Base-by-base conservation (phyloP, 2,113 vertebrate genomes). In the Nothocercus nigrocapillus region DNA sequence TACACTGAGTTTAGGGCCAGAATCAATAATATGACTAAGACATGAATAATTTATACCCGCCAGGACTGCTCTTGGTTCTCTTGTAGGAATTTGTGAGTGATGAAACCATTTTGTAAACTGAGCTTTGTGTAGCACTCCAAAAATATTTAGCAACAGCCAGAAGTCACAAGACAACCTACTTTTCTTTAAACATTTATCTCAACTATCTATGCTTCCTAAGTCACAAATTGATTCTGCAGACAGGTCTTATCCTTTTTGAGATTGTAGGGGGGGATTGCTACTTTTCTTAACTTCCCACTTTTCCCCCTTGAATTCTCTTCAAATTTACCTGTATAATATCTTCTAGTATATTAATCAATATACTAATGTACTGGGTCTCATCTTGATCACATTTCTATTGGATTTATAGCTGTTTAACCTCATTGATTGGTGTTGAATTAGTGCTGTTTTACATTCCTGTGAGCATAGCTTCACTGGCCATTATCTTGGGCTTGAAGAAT, bases 141-240 rank as follows among this genome's bases (percentile, higher is more conserved):
- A 83, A 30, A 84, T 83, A 67, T 47, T 40, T 82, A 67, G 19
- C 11, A 92, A 25, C 28, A 75, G 64, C 34, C 2, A 2, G 59
- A 54, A 96, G 69, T 40, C 38, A 87, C 6, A 20, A 42, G 81
- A 74, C 69, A 94, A 22, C 13, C 32, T 72, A 61, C 80, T 62
- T 68, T 56, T 90, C 28, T 73, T 80, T 66, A 81, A 83, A 77
- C 8, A 13, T 87, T 40, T 47, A 54, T 69, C 7, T 77, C 42
- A 68, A 44, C 38, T 90, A 20, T 66, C 72, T 82, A 59, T 49
- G 66, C 3, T 76, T 17, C 79, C 28, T 70, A 64, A 89, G 32
- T 90, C 54, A 94, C 88, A 86, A 75, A 66, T 73, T 95, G 51
- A 82, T 88, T 93, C 56, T 83, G 19, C 25, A 91, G 79, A 56